These are phyloP conservation scores for Dicrurus megarhynchus DNA, from an alignment of 2,113 vertebrate genomes.

Conservation along the genomic window DNA sequence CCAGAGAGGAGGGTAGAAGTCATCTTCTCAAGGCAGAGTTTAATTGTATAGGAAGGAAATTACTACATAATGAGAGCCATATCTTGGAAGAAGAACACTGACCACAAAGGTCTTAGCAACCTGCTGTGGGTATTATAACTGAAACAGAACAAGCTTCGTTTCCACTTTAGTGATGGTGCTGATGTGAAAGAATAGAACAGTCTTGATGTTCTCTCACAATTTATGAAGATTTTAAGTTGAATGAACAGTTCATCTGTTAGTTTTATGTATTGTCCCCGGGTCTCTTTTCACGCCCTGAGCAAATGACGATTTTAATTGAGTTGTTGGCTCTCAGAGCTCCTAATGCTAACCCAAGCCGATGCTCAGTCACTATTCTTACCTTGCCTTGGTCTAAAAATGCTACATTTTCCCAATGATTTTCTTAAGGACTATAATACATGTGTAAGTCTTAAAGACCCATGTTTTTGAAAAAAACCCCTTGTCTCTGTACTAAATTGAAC, in stretches of 20 bases:
- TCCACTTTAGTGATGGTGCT: not conserved
- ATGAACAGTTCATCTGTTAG: not conserved
- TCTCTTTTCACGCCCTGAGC: not conserved
- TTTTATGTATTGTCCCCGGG: not conserved
- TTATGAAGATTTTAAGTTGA: not conserved
- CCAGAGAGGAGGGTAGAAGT: not conserved
- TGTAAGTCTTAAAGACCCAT: not conserved
- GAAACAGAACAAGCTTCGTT: not conserved
- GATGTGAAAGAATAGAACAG: not conserved
- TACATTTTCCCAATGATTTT: conserved; percentile 25
- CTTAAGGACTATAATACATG: conserved; percentile 4
- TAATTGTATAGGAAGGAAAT: not conserved
- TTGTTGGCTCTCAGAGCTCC: not conserved
- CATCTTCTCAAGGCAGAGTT: not conserved
- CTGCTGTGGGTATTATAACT: not conserved
- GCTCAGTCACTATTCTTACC: not conserved
- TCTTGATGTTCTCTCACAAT: not conserved
- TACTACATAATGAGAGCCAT: not conserved
- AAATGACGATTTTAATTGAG: conserved; percentile 24
- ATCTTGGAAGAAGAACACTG: not conserved
- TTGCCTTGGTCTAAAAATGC: not conserved
- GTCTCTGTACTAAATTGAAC: not conserved
- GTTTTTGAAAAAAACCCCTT: not conserved
- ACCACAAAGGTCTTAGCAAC: not conserved
- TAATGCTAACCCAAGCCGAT: not conserved